Percentiles rank a stretch among this genome's conserved stretches.
These are phyloP conservation scores for Ceyx cyanopectus DNA, from an alignment of 2,113 vertebrate species.

Conservation along the genomic window DNA sequence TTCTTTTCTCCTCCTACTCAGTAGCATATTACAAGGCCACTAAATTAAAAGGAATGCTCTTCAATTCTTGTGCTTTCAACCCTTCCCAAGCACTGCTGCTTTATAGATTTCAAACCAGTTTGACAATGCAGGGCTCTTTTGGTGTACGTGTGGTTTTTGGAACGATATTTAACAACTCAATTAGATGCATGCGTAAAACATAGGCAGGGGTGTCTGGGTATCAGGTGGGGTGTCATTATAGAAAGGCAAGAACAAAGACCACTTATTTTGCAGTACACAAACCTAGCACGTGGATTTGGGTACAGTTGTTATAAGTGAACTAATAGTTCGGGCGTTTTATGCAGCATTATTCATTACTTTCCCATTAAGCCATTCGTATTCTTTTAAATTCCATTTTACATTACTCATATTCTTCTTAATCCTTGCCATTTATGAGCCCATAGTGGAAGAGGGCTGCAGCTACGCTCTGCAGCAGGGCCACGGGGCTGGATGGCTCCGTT, in stretches of 20 bases:
- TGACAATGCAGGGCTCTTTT: not conserved
- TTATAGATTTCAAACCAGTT: slow-evolving; percentile 45
- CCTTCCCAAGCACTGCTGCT: not conserved
- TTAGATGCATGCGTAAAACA: not conserved
- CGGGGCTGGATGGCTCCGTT: not conserved
- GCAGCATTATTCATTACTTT: slow-evolving; percentile 6
- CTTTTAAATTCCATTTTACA: slow-evolving; percentile 6
- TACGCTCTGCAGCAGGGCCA: not conserved
- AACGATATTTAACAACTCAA: slow-evolving; percentile 39
- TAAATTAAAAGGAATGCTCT: slow-evolving; percentile 18
- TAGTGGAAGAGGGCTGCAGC: not conserved
- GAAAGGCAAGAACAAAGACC: slow-evolving; percentile 32
- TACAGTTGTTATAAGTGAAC: not conserved
- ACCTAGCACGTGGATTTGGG: not conserved
- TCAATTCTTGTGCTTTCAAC: slow-evolving; percentile 33
- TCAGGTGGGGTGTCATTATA: not conserved
- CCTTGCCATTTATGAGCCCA: not conserved
- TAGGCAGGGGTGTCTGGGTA: not conserved
- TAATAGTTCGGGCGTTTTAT: not conserved
- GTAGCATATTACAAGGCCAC: not conserved
- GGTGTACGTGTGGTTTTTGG: not conserved
- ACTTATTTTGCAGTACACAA: not conserved
- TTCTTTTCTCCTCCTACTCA: slow-evolving; percentile 30
- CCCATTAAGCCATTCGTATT: not conserved
- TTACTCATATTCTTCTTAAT: not conserved